phyloP scores from a whole-genome alignment of 2,888 invertebrate species.

The Mayetiola destructor region DNA sequence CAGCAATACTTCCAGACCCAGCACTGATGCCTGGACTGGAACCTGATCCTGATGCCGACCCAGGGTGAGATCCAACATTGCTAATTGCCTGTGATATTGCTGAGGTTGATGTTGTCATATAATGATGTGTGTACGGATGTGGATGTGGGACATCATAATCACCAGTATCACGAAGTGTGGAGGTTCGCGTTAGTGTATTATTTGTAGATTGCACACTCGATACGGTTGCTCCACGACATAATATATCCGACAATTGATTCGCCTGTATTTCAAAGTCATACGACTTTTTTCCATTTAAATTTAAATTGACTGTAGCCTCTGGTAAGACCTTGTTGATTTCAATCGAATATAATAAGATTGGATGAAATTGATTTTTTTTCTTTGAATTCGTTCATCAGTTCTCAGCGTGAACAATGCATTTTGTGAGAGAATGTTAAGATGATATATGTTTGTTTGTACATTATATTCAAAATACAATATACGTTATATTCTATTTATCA shows the following conservation, averaged over 20 bases:
- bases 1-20: slow-evolving; percentile 19
- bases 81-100: slow-evolving; percentile 35
- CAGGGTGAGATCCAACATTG: slow-evolving; percentile 22
- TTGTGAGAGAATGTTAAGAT: no score
- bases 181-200: slow-evolving; percentile 34
- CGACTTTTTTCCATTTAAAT: slow-evolving; percentile 24
- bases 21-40: slow-evolving; percentile 26
- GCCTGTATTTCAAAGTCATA: slow-evolving; percentile 36
- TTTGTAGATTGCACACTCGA: slow-evolving; percentile 37
- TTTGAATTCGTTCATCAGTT: background rate
- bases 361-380: slow-evolving; percentile 17
- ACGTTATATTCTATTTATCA: no score
- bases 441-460: no score
- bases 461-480: no score
- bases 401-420: background rate
- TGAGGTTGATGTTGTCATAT: slow-evolving; percentile 33
- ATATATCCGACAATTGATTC: slow-evolving; percentile 36
- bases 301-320: slow-evolving; percentile 18
- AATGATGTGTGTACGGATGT: slow-evolving; percentile 37
- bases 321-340: slow-evolving; percentile 13
- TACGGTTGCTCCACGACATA: slow-evolving; percentile 36
- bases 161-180: slow-evolving; percentile 34
- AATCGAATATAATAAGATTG: slow-evolving; percentile 18
- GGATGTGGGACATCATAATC: slow-evolving; percentile 37
- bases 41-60: slow-evolving; percentile 35